These are phyloP conservation scores for Carcina quercana DNA, from an alignment of 2,888 invertebrate genomes.

Conservation along the genomic window DNA sequence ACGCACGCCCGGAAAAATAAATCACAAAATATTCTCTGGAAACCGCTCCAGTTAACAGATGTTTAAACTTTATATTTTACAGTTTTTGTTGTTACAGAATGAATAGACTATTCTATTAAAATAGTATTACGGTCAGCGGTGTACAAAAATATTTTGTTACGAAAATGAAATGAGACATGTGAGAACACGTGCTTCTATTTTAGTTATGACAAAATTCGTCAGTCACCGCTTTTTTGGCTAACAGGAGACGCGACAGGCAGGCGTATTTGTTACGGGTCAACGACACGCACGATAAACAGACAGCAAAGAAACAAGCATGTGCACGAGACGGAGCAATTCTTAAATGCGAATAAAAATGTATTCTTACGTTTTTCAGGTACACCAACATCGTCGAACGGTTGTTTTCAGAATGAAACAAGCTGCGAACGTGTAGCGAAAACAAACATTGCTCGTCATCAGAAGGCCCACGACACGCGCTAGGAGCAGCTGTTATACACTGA, in stretches of 20 bases:
- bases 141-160: conserved; percentile 34
- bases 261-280: conserved; percentile 6
- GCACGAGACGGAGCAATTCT: not conserved
- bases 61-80: conserved; percentile 15
- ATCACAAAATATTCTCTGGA: conserved; percentile 22
- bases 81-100: conserved; percentile 21
- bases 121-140: conserved; percentile 34
- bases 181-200: conserved; percentile 29
- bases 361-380: conserved; percentile 48
- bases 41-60: conserved; percentile 19
- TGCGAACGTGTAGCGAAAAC: conserved; percentile 12
- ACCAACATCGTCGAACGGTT: conserved; percentile 33
- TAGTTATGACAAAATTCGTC: conserved; percentile 6
- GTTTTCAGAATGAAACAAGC: conserved; percentile 8
- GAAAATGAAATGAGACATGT: conserved; percentile 24
- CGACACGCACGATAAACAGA: not conserved
- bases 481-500: conserved; percentile 7
- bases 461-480: conserved; percentile 1
- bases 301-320: conserved; percentile 1
- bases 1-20: conserved; percentile 20
- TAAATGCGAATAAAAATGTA: conserved; percentile 7
- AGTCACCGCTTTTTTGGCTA: conserved; percentile 1
- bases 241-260: not conserved
- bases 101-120: conserved; percentile 25
- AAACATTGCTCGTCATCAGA: conserved; percentile 22